Conservation (phyloP, 2,888 invertebrate genomes). For the Megastigmus dorsalis region DNA sequence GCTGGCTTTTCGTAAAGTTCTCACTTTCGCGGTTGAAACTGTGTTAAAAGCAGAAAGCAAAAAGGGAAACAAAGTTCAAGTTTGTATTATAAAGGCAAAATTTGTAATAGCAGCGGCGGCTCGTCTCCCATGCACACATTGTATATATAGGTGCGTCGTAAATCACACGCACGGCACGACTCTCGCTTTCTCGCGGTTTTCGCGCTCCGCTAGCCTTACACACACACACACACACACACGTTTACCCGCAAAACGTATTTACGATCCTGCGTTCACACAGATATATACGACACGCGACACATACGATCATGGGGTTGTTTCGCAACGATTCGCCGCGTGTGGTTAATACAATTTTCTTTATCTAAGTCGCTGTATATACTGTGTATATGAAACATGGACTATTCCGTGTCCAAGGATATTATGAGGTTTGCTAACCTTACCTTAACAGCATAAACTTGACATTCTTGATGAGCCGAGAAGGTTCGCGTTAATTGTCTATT, state of each 20-base stretch:
- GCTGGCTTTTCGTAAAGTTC: not conserved
- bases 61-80: not conserved
- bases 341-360: conserved; percentile 18
- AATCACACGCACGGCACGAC: not conserved
- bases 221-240: not conserved
- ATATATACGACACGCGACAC: not conserved
- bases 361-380: not conserved
- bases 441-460: too few relatives aligned
- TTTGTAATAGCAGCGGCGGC: too few relatives aligned
- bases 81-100: too few relatives aligned
- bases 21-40: not conserved
- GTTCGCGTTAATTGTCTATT: too few relatives aligned
- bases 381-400: too few relatives aligned
- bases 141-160: too few relatives aligned
- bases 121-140: too few relatives aligned
- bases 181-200: conserved; percentile 20
- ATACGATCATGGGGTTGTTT: not conserved
- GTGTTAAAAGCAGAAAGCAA: not conserved
- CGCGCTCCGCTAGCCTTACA: not conserved
- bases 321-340: conserved; percentile 7
- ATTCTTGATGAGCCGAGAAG: too few relatives aligned
- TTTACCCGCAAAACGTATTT: too few relatives aligned
- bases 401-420: too few relatives aligned
- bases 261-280: not conserved
- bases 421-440: too few relatives aligned